Evolutionary conservation across 2,888 invertebrate genomes (phyloP).

Genomic region (Neoscelio sp.): DNA sequence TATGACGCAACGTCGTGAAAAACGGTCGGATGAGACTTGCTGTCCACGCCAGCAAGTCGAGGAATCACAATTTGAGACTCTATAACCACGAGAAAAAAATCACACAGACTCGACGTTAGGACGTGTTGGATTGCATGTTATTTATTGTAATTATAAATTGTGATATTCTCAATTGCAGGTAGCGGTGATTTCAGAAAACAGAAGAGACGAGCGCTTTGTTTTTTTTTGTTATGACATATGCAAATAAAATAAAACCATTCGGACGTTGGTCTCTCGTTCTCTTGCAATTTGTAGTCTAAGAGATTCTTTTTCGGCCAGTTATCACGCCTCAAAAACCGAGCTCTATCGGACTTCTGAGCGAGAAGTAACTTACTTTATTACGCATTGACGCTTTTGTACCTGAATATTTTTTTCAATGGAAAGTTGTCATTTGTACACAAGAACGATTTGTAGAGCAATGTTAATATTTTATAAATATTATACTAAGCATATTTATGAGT

Average conservation of each 20-base stretch:
- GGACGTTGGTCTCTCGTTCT: not conserved
- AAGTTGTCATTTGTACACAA: not conserved
- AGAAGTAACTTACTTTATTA: slow-evolving; percentile 46
- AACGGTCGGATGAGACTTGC: slow-evolving; percentile 21
- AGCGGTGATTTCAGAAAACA: not conserved
- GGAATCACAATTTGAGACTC: slow-evolving; percentile 35
- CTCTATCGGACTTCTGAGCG: slow-evolving; percentile 49
- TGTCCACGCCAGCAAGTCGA: slow-evolving; percentile 22
- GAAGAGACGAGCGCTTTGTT: slow-evolving; percentile 2
- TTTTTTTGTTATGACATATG: slow-evolving; percentile 21
- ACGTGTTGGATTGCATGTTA: slow-evolving; percentile 41
- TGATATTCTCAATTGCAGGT: not conserved
- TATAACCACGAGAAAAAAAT: slow-evolving; percentile 38
- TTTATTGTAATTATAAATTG: slow-evolving; percentile 12
- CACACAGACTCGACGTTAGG: slow-evolving; percentile 35
- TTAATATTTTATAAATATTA: slow-evolving; percentile 18
- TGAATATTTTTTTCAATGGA: slow-evolving; percentile 29
- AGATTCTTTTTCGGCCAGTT: slow-evolving; percentile 45
- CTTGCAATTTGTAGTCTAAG: slow-evolving; percentile 45
- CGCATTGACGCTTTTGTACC: slow-evolving; percentile 62
- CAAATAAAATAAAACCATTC: slow-evolving; percentile 15
- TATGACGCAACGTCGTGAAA: slow-evolving; percentile 17
- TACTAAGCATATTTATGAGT: slow-evolving; percentile 1
- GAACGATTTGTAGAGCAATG: slow-evolving; percentile 8
- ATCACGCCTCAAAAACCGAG: slow-evolving; percentile 49